Conservation (phyloP, 2,797 vertebrate species). For the Onychomys arenicola region DNA sequence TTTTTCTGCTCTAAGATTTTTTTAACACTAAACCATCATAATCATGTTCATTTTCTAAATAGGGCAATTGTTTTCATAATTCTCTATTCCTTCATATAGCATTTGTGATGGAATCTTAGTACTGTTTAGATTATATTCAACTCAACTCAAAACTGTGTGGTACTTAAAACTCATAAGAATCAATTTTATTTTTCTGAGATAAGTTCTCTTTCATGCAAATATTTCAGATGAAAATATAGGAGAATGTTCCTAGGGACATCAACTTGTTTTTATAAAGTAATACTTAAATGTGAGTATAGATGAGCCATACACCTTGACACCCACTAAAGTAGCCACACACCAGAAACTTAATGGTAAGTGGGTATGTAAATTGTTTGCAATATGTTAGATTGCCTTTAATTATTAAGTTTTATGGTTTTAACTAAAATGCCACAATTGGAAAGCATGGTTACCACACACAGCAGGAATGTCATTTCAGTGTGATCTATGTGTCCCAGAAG, state of each 20-base stretch:
- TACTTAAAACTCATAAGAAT: constrained; percentile 58
- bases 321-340: constrained; percentile 53
- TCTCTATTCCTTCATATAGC: neutral
- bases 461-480: neutral
- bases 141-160: constrained; percentile 18
- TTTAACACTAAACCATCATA: constrained; percentile 4
- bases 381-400: constrained; percentile 56
- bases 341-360: constrained; percentile 31
- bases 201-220: constrained; percentile 57
- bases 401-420: constrained; percentile 25
- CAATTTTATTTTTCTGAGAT: constrained; percentile 39
- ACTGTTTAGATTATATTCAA: constrained; percentile 40
- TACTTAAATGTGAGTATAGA: constrained; percentile 53
- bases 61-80: neutral
- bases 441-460: neutral
- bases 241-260: constrained; percentile 48
- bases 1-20: neutral
- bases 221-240: constrained; percentile 53
- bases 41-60: constrained; percentile 48
- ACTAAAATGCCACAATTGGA: constrained; percentile 48
- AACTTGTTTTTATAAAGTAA: constrained; percentile 61
- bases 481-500: neutral
- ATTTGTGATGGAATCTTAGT: neutral
- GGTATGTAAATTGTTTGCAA: constrained; percentile 34
- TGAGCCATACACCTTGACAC: constrained; percentile 43